Evolutionary conservation across 2,113 vertebrate genomes (phyloP).

Genomic region (Chloropsis cyanopogon): DNA sequence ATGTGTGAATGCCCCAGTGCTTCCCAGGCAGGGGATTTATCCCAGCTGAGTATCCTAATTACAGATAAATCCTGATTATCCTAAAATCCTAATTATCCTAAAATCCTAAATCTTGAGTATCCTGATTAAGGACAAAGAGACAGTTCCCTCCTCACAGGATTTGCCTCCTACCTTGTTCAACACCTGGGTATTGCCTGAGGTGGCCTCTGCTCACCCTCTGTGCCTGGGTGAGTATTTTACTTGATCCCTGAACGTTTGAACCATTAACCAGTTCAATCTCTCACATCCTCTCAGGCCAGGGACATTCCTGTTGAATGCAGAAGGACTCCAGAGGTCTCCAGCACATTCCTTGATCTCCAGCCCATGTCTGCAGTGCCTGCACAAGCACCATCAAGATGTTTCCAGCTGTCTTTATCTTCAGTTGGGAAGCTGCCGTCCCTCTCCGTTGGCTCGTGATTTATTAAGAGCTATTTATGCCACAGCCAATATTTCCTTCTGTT

Average conservation of each 20-base stretch:
- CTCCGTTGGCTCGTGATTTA: constrained; percentile 46
- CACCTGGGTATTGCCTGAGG: neutral
- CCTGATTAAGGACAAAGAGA: neutral
- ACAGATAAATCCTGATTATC: neutral
- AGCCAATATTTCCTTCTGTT: constrained; percentile 65
- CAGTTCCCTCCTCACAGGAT: neutral
- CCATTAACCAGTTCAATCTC: neutral
- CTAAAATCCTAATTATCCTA: neutral
- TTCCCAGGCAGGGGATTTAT: neutral
- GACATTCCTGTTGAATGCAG: neutral
- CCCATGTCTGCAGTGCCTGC: neutral
- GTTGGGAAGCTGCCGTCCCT: neutral
- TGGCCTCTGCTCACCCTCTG: neutral
- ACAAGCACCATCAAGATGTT: neutral
- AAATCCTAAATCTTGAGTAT: neutral
- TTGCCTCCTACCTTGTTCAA: neutral
- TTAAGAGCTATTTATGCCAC: constrained; percentile 57
- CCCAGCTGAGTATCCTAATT: neutral
- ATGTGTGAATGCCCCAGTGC: accelerated
- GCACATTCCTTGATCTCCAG: neutral
- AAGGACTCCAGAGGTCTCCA: neutral
- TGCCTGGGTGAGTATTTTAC: neutral
- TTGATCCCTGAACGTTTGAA: too few relatives aligned
- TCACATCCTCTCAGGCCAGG: neutral
- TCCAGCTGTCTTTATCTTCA: constrained; percentile 7